Evolutionary conservation across 2,113 vertebrate species (phyloP), one percentile per base, ranked within the genome.

Genomic region (Coreoperca whiteheadi): DNA sequence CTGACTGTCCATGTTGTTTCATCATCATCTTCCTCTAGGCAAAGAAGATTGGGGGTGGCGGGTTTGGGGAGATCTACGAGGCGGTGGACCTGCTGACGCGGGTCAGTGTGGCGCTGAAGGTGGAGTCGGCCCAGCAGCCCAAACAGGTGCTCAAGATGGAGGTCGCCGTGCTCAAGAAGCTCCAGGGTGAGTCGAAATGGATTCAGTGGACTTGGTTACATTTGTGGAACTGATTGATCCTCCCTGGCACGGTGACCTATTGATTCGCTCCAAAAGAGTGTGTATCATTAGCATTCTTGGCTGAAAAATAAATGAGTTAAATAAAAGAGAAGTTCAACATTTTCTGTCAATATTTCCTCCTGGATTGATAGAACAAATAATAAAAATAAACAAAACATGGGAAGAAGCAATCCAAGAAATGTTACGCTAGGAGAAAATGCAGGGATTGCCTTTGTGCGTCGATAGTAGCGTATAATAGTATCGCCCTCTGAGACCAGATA

Each of bases 111-210:
- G 98, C 98, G 8, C 93, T 99, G 93, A 99, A 99, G 92, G 98
- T 98, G 84, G 98, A 99, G 94, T 99, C 98, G 54, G 97, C 98
- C 86, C 98, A 99, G 93, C 98, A 99, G 90, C 98, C 98, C 82
- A 99, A 99, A 91, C 98, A 99, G 94, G 98, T 99, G 81, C 94
- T 99, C 74, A 99, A 99, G 94, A 99, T 99, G 98, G 98, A 99
- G 94, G 98, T 99, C 71, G 98, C 98, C 30, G 98, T 99, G 79
- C 94, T 99, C 79, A 99, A 99, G 95, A 99, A 99, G 93, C 94
- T 99, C 46, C 98, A 99, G 96, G 98, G 98, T 98, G 95, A 95
- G 95, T 87, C 0, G 69, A 83, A 48, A 91, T 82, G 87, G 86
- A 56, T 46, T 51, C 83, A 1, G 8, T 23, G 72, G 85, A 23